These are phyloP conservation scores for Cherax destructor DNA, from an alignment of 1,140 invertebrate species.

Conservation along the genomic window DNA sequence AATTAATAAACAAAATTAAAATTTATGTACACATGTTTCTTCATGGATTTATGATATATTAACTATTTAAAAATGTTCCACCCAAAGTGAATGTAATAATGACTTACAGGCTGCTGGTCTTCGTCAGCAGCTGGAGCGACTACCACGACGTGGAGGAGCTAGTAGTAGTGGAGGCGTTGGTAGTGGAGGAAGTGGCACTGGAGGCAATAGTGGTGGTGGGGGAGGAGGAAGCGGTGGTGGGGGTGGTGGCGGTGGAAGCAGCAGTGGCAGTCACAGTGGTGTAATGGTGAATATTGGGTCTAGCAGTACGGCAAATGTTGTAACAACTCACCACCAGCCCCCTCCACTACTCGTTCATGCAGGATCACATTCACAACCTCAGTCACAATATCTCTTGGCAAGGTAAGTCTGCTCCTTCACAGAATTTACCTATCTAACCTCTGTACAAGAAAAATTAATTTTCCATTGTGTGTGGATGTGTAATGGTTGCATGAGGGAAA, in stretches of 20 bases:
- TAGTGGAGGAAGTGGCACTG: conserved; percentile 21
- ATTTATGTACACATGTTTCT: not conserved
- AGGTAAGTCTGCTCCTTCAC: conserved; percentile 19
- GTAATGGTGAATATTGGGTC: conserved; percentile 58
- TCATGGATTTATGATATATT: not conserved
- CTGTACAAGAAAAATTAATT: no score
- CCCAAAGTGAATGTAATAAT: not conserved
- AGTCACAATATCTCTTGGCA: conserved; percentile 60
- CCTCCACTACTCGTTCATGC: conserved; percentile 52
- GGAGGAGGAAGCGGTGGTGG: conserved; percentile 17
- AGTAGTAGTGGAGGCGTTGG: conserved; percentile 46
- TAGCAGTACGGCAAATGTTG: conserved; percentile 55
- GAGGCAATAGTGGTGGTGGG: conserved; percentile 3
- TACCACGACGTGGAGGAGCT: conserved; percentile 50
- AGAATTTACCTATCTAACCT: no score
- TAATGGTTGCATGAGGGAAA: no score
- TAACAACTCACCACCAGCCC: conserved; percentile 55
- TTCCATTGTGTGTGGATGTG: no score
- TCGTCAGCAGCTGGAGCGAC: conserved; percentile 59
- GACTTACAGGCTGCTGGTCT: conserved; percentile 54
- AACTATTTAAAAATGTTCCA: conserved; percentile 2
- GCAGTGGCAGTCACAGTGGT: conserved; percentile 45
- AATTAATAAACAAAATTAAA: not conserved
- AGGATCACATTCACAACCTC: conserved; percentile 41
- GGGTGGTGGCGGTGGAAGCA: conserved; percentile 22